phyloP scores from a whole-genome alignment of 2,113 vertebrate species.

The Saimiri boliviensis region DNA sequence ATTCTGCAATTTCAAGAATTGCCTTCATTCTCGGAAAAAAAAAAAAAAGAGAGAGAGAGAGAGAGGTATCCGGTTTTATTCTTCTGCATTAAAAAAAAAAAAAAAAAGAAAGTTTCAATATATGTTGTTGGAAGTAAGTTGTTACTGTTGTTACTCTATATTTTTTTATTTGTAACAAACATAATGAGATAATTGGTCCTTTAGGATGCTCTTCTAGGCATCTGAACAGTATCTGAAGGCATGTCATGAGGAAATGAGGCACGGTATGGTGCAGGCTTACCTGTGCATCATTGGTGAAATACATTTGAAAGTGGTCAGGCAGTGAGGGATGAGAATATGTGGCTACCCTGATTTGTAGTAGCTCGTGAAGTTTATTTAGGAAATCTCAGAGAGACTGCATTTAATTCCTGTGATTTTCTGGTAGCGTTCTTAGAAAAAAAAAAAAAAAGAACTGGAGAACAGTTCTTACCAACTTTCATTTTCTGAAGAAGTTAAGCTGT shows the following conservation, averaged over 20 bases:
- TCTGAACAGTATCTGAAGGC: neutral
- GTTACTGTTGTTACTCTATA: neutral
- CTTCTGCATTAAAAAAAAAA: no score
- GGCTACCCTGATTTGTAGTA: neutral
- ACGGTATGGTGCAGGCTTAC: neutral
- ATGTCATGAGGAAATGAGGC: neutral
- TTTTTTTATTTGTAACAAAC: slow-evolving; percentile 8
- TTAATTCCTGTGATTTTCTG: neutral
- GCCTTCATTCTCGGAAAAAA: no score
- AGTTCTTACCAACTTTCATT: slow-evolving; percentile 9
- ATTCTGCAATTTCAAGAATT: no score
- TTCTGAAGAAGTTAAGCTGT: neutral
- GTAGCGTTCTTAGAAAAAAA: neutral
- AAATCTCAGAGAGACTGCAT: neutral
- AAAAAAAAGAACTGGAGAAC: no score
- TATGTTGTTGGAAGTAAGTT: neutral
- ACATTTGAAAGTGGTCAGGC: neutral
- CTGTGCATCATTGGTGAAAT: neutral
- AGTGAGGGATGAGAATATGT: neutral
- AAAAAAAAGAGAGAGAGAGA: no score
- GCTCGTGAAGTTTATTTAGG: neutral
- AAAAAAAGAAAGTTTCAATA: slow-evolving; percentile 17
- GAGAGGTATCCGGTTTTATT: no score
- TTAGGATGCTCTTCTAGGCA: neutral
- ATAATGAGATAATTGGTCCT: neutral